These are phyloP conservation scores for Drosophila eohydei DNA, from an alignment of 2,888 invertebrate genomes.

Conservation along the genomic window DNA sequence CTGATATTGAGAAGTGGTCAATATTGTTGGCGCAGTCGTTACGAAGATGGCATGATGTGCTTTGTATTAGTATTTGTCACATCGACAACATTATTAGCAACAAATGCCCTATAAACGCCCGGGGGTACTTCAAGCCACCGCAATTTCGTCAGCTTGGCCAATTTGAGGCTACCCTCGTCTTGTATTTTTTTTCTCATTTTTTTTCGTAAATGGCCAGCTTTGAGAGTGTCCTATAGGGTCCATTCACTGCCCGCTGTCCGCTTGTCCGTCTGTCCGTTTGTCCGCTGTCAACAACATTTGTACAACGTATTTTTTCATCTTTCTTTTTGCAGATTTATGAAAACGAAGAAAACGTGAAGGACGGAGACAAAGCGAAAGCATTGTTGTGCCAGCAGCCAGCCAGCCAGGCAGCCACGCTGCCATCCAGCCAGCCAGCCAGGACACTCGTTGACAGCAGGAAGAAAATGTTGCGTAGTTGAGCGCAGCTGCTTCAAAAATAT, in stretches of 20 bases:
- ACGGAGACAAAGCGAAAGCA: slow-evolving; percentile 45
- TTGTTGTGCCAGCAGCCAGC: slow-evolving; percentile 51
- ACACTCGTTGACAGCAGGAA: slow-evolving; percentile 59
- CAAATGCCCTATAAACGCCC: slow-evolving; percentile 68
- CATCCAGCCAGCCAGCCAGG: slow-evolving; percentile 32
- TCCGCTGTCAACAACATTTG: slow-evolving; percentile 80
- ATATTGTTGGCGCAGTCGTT: slow-evolving; percentile 31
- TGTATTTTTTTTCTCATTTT: slow-evolving; percentile 14
- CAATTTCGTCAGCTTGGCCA: slow-evolving; percentile 68
- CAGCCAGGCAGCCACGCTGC: slow-evolving; percentile 4
- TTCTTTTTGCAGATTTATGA: slow-evolving; percentile 70
- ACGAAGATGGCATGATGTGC: slow-evolving; percentile 42
- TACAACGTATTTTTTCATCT: slow-evolving; percentile 65
- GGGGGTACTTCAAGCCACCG: slow-evolving; percentile 42
- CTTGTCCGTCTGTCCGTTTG: slow-evolving; percentile 44
- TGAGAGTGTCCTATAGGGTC: slow-evolving; percentile 34
- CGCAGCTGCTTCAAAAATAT: slow-evolving; percentile 78
- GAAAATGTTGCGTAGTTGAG: slow-evolving; percentile 71
- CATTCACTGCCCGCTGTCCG: slow-evolving; percentile 51
- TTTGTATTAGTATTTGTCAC: slow-evolving; percentile 57
- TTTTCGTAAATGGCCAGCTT: slow-evolving; percentile 57
- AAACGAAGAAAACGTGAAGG: slow-evolving; percentile 37
- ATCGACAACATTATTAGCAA: slow-evolving; percentile 78
- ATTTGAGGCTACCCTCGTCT: slow-evolving; percentile 70
- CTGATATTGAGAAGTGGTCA: slow-evolving; percentile 8